Base-by-base conservation (phyloP, 2,113 vertebrate genomes). In the Megaceryle torquata region DNA sequence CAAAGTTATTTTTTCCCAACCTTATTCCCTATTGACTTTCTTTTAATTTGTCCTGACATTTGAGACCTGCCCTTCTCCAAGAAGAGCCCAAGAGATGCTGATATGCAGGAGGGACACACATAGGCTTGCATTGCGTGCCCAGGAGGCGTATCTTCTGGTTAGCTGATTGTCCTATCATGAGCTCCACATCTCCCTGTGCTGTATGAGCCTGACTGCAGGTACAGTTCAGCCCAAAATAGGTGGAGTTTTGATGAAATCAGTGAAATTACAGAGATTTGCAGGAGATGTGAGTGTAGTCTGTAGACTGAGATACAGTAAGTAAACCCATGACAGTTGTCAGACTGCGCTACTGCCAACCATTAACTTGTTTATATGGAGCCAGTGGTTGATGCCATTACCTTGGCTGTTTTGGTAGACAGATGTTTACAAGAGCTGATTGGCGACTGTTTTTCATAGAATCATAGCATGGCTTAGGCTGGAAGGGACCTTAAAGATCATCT, bases 131-230 rank as follows among this genome's bases (percentile, higher is more conserved):
- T 5, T 35, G 44, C 13, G 19, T 61, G 24, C 28, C 39, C 44
- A 24, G 61, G 17, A 80, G 24, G 28, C 44, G 15, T 13, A 39
- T 6, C 19, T 44, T 54, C 37, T 24, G 50, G 25, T 15, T 48
- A 56, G 22, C 14, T 39, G 48, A 15, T 7, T 17, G 33, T 20
- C 65, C 28, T 64, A 39, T 16, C n/a, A 19, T 15, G 48, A 26
- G 28, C 0, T 2, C 44, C 12, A 3, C 21, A 13, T 79, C 33
- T 74, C 37, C 31, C 48, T 46, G 60, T 0, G 0, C 37, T 46
- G 12, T 53, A 2, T 28, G 9, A 72, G 37, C 54, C 60, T 51
- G 31, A 20, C 7, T 57, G 31, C 18, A 26, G 48, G 59, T 46
- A 48, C 33, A 43, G 0, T 50, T 61, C 59, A 80, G 15, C 54